These are phyloP conservation scores for Aythya baeri DNA, from an alignment of 2,113 vertebrate species.

Conservation along the genomic window DNA sequence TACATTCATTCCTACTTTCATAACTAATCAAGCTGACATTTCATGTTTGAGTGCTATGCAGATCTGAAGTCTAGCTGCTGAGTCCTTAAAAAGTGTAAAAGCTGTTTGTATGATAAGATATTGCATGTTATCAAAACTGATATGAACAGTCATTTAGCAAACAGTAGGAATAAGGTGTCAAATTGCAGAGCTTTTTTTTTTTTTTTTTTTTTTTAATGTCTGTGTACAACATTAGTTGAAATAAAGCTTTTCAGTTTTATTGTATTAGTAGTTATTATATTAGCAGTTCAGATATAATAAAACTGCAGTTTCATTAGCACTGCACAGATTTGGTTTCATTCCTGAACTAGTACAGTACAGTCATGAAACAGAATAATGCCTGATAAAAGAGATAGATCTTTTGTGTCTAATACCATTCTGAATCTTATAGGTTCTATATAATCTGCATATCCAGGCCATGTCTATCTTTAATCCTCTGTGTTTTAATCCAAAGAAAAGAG, in stretches of 20 bases:
- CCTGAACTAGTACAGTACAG: neutral
- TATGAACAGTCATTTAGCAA: neutral
- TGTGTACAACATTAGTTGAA: neutral
- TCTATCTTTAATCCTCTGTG: neutral
- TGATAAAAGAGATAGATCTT: neutral
- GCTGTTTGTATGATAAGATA: neutral
- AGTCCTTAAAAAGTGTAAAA: constrained; percentile 11
- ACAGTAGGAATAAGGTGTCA: neutral
- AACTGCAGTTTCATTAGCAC: neutral
- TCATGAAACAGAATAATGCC: neutral
- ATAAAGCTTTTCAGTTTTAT: neutral
- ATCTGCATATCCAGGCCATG: neutral
- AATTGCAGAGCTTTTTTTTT: neutral
- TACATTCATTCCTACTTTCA: constrained; percentile 30
- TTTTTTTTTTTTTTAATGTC: neutral
- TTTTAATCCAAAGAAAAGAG: neutral
- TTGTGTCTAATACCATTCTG: neutral
- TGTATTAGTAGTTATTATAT: neutral
- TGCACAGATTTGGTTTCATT: neutral
- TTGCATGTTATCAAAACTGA: neutral
- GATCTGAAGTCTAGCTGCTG: constrained; percentile 24
- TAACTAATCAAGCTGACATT: constrained; percentile 62
- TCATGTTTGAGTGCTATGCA: constrained; percentile 15
- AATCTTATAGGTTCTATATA: neutral
- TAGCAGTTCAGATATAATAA: neutral